Base-by-base conservation (phyloP, 2,113 vertebrate species). In the Etheostoma cragini region DNA sequence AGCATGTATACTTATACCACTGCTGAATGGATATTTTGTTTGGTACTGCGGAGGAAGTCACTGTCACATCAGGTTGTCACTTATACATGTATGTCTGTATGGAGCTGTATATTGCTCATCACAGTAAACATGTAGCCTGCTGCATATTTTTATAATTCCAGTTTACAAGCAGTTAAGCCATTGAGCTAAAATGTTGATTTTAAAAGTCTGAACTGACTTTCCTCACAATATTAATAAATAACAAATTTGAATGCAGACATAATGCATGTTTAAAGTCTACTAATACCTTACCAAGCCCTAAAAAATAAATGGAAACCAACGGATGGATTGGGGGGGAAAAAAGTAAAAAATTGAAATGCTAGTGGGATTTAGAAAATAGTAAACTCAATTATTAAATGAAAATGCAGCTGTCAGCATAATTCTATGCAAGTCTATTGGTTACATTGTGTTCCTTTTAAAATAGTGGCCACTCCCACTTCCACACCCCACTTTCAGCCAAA, bases 391-490 rank as follows among this genome's bases (percentile, higher is more conserved):
- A 13, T 56, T 21, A 50, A 8, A 45, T 1, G 4, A 72, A 66
- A 26, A 45, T 19, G 3, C 24, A 65, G 56, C 60, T 17, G 16
- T 49, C 26, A 50, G 12, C 1, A 3, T 8, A 22, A 46, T 22
- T 45, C 42, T 16, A 8, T 26, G 26, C 8, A 13, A 26, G 8
- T 15, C n/a, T 42, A 24, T 7, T 75, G 38, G 24, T 26, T 56
- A 24, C 26, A 12, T 26, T 26, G 12, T 19, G 17, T 21, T 47
- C 22, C 60, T 47, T 35, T n/a, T 17, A 19, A 64, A 47, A 45
- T 50, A 53, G 10, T 69, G 22, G 61, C 21, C 71, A 50, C 77
- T 26, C 64, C 75, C 62, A 58, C 67, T 38, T 65, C 38, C 72
- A 78, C 64, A 62, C 46, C 60, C 72, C 7, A 46, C 30, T 54